phyloP scores from a whole-genome alignment of 2,113 vertebrate species.

The Blennius ocellaris region DNA sequence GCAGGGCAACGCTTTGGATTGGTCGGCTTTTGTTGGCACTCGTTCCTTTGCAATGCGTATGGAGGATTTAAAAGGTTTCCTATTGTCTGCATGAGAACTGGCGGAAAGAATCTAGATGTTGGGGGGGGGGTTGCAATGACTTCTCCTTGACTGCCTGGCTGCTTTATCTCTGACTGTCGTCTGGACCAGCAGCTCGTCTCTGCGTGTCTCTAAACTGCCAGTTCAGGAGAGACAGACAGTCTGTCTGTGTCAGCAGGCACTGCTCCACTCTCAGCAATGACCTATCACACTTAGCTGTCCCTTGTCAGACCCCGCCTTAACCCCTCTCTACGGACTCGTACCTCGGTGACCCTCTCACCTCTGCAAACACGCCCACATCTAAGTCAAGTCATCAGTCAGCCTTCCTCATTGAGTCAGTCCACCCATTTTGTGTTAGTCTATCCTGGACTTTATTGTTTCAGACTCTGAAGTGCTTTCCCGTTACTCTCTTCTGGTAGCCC shows the following conservation, averaged over 20 bases:
- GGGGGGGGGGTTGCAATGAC: constrained; percentile 49
- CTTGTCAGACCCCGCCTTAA: constrained; percentile 47
- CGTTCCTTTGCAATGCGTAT: background rate
- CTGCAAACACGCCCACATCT: constrained; percentile 33
- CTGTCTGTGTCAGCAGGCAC: constrained; percentile 71
- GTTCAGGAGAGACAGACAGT: constrained; percentile 73
- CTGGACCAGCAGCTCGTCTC: constrained; percentile 61
- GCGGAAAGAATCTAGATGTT: constrained; percentile 21
- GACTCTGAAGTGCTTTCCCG: background rate
- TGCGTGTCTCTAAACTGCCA: constrained; percentile 62
- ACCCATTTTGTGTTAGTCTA: constrained; percentile 5
- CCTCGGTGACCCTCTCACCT: constrained; percentile 40
- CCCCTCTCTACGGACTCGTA: constrained; percentile 47
- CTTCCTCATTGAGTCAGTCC: constrained; percentile 31
- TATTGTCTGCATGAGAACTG: constrained; percentile 46
- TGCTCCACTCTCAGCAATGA: constrained; percentile 57
- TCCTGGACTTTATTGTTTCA: constrained; percentile 11
- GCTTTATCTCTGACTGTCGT: constrained; percentile 43
- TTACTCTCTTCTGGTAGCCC: constrained; percentile 22
- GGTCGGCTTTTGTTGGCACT: background rate
- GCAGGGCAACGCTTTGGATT: constrained; percentile 7
- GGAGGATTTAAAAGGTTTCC: constrained; percentile 11
- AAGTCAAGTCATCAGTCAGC: constrained; percentile 29
- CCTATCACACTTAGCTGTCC: constrained; percentile 60
- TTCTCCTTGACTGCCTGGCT: constrained; percentile 55